Percentiles rank a stretch among this genome's conserved stretches.
Evolutionary conservation across 2,113 vertebrate genomes (phyloP).

Genomic region (Neofelis nebulosa): DNA sequence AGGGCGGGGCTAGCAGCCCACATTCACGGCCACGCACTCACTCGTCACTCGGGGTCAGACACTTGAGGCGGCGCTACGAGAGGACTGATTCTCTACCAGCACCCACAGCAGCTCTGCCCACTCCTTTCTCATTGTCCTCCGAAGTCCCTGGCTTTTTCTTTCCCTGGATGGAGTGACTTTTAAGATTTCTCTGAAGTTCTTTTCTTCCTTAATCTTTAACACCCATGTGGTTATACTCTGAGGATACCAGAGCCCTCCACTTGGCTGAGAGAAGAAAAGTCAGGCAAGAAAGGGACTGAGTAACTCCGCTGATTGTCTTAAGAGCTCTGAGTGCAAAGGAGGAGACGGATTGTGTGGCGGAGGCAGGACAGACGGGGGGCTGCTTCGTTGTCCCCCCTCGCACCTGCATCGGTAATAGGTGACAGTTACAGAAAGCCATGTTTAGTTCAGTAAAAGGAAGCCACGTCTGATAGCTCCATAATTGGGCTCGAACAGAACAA

Average conservation of each 20-base stretch:
- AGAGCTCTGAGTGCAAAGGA: background rate
- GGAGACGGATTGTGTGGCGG: background rate
- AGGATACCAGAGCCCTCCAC: rapidly evolving
- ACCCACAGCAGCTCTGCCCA: rapidly evolving
- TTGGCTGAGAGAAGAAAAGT: background rate
- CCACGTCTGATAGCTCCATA: rapidly evolving
- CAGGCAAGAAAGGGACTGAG: background rate
- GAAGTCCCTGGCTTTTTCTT: background rate
- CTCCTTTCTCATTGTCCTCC: rapidly evolving
- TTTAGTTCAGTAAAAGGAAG: background rate
- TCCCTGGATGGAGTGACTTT: background rate
- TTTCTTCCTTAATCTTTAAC: background rate
- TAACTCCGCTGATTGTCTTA: background rate
- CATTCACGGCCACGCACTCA: background rate
- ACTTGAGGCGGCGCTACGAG: rapidly evolving
- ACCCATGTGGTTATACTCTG: background rate
- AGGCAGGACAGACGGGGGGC: rapidly evolving
- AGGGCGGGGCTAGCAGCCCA: background rate
- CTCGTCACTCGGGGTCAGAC: background rate
- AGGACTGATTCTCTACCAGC: rapidly evolving
- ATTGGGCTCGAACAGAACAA: background rate
- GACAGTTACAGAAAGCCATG: background rate
- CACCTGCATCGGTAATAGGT: no score
- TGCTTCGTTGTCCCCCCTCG: rapidly evolving
- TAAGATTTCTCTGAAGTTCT: background rate